Percentiles rank a stretch among this genome's conserved stretches.
Evolutionary conservation across 92 coral and sea anemone genomes (phyloP).

Genomic region (Bergia sp.): DNA sequence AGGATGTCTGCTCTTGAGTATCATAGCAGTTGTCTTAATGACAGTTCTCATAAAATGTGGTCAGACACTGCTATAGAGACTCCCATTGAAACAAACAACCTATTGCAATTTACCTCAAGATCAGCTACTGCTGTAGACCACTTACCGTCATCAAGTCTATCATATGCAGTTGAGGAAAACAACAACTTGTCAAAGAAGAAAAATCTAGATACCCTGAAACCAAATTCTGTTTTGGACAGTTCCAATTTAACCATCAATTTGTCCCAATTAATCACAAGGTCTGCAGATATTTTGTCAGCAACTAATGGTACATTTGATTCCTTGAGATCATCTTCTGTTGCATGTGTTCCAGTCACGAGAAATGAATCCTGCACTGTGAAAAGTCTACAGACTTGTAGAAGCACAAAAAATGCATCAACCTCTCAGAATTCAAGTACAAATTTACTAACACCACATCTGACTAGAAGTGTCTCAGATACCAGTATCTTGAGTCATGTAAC

Average conservation of each 20-base stretch:
- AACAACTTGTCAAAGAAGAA: too few relatives aligned
- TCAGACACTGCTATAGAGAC: not conserved
- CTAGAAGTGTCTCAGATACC: not conserved
- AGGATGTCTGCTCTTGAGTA: not conserved
- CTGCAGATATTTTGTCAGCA: not conserved
- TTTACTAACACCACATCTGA: not conserved
- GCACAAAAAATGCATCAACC: not conserved
- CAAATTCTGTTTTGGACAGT: not conserved
- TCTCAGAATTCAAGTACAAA: not conserved
- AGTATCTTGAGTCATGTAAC: not conserved
- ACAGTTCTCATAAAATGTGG: not conserved
- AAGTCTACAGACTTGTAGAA: not conserved
- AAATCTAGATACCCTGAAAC: not conserved
- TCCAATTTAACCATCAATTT: not conserved
- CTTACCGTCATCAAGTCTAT: not conserved
- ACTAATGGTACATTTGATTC: not conserved
- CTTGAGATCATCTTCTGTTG: not conserved
- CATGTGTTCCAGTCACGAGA: not conserved
- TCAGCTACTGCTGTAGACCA: not conserved
- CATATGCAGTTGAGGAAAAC: not conserved
- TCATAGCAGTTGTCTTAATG: not conserved
- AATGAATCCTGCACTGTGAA: not conserved
- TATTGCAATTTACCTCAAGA: too few relatives aligned
- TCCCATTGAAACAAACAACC: not conserved
- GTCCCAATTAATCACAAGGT: not conserved